Conservation (phyloP, 2,888 invertebrate genomes). For the Nemoura dubitans region DNA sequence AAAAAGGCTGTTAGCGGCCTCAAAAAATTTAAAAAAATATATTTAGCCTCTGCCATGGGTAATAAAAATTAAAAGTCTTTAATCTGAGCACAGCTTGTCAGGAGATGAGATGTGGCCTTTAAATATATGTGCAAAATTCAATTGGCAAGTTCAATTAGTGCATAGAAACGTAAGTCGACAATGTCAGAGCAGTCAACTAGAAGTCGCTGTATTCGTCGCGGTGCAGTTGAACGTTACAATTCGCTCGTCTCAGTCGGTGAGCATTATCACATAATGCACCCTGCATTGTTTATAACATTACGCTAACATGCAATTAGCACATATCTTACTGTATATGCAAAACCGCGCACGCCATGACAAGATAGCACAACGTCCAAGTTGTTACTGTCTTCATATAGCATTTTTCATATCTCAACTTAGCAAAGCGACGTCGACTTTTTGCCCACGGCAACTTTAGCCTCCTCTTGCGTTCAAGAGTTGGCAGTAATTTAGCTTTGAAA, state of each 20-base stretch:
- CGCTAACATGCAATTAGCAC: not conserved
- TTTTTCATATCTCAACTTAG: not conserved
- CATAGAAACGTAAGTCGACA: too few relatives aligned
- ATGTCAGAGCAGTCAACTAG: too few relatives aligned
- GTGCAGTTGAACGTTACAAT: not conserved
- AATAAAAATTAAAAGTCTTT: too few relatives aligned
- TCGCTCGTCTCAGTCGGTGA: not conserved
- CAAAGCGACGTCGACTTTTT: not conserved
- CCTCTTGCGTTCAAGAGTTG: not conserved
- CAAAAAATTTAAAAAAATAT: too few relatives aligned
- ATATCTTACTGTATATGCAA: not conserved
- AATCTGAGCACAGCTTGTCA: too few relatives aligned
- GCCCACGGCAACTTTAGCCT: not conserved
- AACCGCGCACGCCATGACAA: not conserved
- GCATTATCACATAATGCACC: not conserved
- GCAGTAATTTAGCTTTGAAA: too few relatives aligned
- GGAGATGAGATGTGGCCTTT: too few relatives aligned
- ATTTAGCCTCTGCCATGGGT: too few relatives aligned
- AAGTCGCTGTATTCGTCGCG: too few relatives aligned
- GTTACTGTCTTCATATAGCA: not conserved
- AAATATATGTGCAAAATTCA: too few relatives aligned
- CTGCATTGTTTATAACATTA: not conserved
- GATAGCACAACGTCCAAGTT: not conserved
- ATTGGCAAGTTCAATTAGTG: too few relatives aligned
- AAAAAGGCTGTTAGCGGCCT: too few relatives aligned